Percentiles rank a stretch among this genome's conserved stretches.
Conservation (phyloP, 2,888 invertebrate species). For the Bellardia pandia region DNA sequence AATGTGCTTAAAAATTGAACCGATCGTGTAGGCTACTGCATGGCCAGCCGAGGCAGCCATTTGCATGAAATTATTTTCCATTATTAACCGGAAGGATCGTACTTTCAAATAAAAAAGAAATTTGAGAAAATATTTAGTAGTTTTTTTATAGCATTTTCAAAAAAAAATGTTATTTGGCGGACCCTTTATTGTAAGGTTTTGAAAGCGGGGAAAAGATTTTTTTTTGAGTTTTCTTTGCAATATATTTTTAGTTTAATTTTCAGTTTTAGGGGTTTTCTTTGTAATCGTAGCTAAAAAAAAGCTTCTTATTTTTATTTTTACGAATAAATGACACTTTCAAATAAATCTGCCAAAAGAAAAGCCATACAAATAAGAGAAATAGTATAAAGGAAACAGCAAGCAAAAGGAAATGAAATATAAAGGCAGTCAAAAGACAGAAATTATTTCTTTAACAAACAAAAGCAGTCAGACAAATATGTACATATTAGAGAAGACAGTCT, state of each 20-base stretch:
- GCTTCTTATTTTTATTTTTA: background rate
- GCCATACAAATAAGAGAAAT: background rate
- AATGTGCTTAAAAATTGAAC: too few species aligned
- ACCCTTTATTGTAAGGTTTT: background rate
- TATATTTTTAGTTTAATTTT: background rate
- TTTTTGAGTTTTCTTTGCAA: background rate
- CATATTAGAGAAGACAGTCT: background rate
- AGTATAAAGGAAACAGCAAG: background rate
- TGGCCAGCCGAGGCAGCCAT: too few species aligned
- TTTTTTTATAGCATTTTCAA: too few species aligned
- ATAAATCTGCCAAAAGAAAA: constrained; percentile 27
- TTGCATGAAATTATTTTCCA: too few species aligned
- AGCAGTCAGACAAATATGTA: background rate
- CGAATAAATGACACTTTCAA: constrained; percentile 14
- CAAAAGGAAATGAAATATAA: background rate
- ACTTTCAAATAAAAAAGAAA: too few species aligned
- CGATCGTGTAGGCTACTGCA: too few species aligned
- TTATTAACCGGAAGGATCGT: too few species aligned
- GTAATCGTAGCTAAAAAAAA: background rate
- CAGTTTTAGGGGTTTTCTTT: background rate
- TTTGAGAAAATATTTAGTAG: too few species aligned
- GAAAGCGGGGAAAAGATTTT: background rate
- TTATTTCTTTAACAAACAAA: background rate
- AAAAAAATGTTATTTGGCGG: too few species aligned
- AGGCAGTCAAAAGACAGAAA: background rate